Conservation (phyloP, 2,888 invertebrate genomes). For the Erebia ligea region DNA sequence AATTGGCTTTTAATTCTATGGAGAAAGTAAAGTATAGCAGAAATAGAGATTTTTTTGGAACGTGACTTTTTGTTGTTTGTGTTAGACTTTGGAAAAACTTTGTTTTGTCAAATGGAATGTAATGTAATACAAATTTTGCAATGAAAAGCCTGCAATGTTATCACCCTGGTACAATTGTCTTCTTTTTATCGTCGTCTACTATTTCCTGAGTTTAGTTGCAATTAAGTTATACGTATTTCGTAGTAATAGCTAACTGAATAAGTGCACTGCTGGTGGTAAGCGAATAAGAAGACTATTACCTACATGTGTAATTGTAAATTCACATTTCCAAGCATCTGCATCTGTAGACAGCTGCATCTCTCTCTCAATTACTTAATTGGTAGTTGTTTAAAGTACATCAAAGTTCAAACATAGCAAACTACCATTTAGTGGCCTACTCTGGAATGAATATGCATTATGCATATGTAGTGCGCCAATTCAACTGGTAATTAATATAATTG, state of each 20-base stretch:
- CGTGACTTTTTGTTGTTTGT: neutral
- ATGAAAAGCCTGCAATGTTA: constrained; percentile 1
- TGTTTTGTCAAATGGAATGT: neutral
- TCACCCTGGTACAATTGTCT: neutral
- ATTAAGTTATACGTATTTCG: neutral
- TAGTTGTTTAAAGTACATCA: constrained; percentile 10
- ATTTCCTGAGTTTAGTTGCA: neutral
- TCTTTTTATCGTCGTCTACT: no score
- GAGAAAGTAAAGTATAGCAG: neutral
- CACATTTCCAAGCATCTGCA: constrained; percentile 12
- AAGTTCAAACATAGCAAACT: constrained; percentile 5
- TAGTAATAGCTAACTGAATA: no score
- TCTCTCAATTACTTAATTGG: constrained; percentile 16
- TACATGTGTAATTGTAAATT: neutral
- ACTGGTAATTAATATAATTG: constrained; percentile 1
- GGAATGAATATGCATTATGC: neutral
- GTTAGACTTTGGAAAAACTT: neutral
- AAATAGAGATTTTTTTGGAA: neutral
- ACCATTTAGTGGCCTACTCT: constrained; percentile 3
- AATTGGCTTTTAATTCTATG: neutral
- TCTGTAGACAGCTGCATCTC: constrained; percentile 4
- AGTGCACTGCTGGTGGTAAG: neutral
- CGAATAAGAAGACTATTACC: neutral
- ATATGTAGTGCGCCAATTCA: neutral
- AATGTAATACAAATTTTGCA: neutral